Conservation (phyloP, 2,888 invertebrate species). For the Smittia aterrima region DNA sequence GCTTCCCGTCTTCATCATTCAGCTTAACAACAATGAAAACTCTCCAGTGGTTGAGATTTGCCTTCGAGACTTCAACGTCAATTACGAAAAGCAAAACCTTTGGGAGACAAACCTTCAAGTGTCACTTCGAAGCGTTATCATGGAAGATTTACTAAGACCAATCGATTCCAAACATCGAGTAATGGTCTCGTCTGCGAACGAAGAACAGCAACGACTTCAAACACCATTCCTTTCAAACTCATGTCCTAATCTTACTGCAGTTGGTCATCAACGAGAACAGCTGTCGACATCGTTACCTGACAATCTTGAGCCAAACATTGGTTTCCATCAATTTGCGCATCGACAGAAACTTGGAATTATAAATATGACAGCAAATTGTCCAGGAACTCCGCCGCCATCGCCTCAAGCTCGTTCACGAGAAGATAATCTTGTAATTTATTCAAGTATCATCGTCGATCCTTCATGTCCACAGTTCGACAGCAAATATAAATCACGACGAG, state of each 20-base stretch:
- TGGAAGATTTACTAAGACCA: slow-evolving; percentile 85
- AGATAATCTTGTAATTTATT: slow-evolving; percentile 73
- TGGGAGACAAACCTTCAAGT: slow-evolving; percentile 75
- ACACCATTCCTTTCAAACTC: slow-evolving; percentile 70
- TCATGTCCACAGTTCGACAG: slow-evolving; percentile 64
- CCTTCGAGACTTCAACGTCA: slow-evolving; percentile 77
- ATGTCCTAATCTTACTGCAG: slow-evolving; percentile 68
- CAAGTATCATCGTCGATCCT: slow-evolving; percentile 66
- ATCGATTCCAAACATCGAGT: slow-evolving; percentile 76
- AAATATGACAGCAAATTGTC: slow-evolving; percentile 50
- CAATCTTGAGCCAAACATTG: slow-evolving; percentile 58
- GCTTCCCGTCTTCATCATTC: slow-evolving; percentile 71
- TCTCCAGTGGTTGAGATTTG: slow-evolving; percentile 81
- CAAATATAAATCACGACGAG: slow-evolving; percentile 60
- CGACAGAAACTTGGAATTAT: slow-evolving; percentile 2
- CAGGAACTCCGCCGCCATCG: slow-evolving; percentile 65
- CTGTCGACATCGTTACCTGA: slow-evolving; percentile 58
- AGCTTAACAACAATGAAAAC: slow-evolving; percentile 71
- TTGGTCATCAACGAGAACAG: not conserved
- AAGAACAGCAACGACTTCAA: slow-evolving; percentile 47
- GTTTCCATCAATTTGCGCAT: slow-evolving; percentile 48
- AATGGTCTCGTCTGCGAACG: slow-evolving; percentile 66
- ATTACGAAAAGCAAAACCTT: slow-evolving; percentile 66
- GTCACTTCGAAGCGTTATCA: slow-evolving; percentile 77
- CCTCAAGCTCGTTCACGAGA: slow-evolving; percentile 55